Evolutionary conservation across 2,797 vertebrate genomes (phyloP).

Genomic region (Florisuga fusca): DNA sequence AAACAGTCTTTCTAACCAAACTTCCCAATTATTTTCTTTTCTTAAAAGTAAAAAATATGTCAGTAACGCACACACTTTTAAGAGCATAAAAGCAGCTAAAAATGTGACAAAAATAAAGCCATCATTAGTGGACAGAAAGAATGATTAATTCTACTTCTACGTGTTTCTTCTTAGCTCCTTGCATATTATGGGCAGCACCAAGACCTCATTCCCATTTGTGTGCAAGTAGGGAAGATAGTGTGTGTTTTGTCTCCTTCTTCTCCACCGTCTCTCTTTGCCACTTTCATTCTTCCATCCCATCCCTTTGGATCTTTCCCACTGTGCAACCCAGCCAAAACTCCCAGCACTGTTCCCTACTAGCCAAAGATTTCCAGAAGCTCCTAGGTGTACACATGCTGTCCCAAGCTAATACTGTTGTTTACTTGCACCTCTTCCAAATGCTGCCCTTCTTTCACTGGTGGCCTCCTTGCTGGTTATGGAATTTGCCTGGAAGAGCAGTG

Average conservation of each 20-base stretch:
- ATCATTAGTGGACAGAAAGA: not conserved
- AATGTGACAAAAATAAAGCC: not conserved
- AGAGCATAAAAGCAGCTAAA: not conserved
- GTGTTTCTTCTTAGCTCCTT: not conserved
- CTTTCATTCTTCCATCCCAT: not conserved
- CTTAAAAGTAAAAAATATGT: not conserved
- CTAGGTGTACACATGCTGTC: rapidly evolving
- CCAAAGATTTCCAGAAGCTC: not conserved
- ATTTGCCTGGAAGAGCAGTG: not conserved
- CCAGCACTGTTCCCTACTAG: not conserved
- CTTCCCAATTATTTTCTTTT: not conserved
- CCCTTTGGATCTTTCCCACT: not conserved
- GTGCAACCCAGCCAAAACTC: not conserved
- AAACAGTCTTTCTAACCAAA: not conserved
- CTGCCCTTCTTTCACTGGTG: not conserved
- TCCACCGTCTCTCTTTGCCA: not conserved
- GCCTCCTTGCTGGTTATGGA: not conserved
- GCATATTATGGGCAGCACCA: not conserved
- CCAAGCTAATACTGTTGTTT: not conserved
- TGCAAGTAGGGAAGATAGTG: not conserved
- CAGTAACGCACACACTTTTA: not conserved
- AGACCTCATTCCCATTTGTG: not conserved
- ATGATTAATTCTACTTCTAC: not conserved
- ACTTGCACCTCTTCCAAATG: not conserved
- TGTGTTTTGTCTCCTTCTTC: not conserved